Evolutionary conservation across 2,113 vertebrate species (phyloP).

Genomic region (Notothenia rossii): DNA sequence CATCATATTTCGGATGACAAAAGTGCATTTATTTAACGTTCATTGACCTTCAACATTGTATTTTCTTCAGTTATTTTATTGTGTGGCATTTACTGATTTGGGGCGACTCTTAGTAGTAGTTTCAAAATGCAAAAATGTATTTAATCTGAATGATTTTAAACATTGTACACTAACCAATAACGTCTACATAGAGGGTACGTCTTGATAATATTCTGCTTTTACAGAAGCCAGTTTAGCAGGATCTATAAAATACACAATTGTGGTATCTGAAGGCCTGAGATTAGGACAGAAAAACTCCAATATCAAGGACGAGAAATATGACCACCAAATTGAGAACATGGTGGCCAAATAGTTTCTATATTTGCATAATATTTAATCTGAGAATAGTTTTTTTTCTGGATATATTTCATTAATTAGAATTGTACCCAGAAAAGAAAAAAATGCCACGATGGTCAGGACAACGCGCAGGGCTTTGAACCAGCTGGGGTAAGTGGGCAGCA

Average conservation of each 20-base stretch:
- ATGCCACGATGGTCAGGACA: conserved; percentile 84
- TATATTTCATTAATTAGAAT: conserved; percentile 68
- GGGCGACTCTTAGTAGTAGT: neutral
- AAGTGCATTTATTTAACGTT: neutral
- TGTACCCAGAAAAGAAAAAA: conserved; percentile 84
- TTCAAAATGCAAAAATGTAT: neutral
- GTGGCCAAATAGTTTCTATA: neutral
- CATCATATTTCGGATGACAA: neutral
- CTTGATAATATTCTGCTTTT: neutral
- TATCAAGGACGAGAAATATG: neutral
- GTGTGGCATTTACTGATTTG: neutral
- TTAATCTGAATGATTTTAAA: neutral
- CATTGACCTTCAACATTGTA: neutral
- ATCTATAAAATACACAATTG: neutral
- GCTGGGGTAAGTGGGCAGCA: conserved; percentile 90
- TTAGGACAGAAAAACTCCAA: too few relatives aligned
- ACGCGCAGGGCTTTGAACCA: conserved; percentile 92
- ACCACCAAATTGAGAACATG: neutral
- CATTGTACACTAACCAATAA: neutral
- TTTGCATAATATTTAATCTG: conserved; percentile 4
- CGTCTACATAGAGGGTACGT: neutral
- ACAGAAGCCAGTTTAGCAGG: neutral
- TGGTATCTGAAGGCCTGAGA: neutral
- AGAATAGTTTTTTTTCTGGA: conserved; percentile 80
- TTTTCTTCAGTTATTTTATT: neutral